Conservation (phyloP, 2,113 vertebrate species). For the Neolamprologus hecqui region DNA sequence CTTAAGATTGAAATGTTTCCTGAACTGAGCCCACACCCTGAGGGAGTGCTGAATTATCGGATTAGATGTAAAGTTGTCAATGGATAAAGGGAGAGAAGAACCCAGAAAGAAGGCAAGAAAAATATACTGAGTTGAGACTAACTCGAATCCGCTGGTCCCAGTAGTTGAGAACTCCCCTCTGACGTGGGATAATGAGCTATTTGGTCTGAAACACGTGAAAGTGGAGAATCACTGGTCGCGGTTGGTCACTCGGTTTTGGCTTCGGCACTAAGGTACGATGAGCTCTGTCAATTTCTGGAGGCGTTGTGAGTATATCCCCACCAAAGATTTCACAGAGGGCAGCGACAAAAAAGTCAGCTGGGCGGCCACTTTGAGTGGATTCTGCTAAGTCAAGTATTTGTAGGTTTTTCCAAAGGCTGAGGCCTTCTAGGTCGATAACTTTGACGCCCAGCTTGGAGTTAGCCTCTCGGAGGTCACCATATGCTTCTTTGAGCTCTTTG, state of each 20-base stretch:
- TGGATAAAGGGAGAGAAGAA: not conserved
- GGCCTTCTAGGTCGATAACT: not conserved
- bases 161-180: not conserved
- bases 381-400: not conserved
- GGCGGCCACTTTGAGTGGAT: not conserved
- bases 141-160: not conserved
- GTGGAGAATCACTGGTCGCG: rapidly evolving
- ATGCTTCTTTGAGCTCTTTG: not conserved
- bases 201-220: not conserved
- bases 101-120: not conserved
- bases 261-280: not conserved
- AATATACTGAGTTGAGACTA: not conserved
- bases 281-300: not conserved
- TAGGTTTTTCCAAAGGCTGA: not conserved
- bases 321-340: not conserved
- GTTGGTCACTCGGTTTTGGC: rapidly evolving
- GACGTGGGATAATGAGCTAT: not conserved
- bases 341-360: not conserved
- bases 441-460: not conserved
- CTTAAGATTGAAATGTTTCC: not conserved
- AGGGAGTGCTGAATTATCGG: not conserved
- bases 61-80: not conserved
- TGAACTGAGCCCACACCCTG: not conserved
- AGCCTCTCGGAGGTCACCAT: not conserved
- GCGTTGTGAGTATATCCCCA: not conserved